Conservation (phyloP, 2,888 invertebrate genomes). For the Parnassius glacialis region DNA sequence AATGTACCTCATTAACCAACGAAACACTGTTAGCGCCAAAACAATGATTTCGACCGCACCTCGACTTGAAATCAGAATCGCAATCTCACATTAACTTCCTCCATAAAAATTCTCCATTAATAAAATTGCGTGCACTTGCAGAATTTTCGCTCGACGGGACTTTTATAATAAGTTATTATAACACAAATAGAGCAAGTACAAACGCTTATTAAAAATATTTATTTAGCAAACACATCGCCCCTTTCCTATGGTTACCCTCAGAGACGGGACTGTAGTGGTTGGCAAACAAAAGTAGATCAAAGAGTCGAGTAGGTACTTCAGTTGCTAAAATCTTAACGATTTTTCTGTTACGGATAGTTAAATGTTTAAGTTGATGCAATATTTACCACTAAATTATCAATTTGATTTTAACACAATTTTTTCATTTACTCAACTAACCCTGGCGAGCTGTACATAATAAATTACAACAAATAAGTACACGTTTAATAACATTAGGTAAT, state of each 20-base stretch:
- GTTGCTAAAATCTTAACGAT: constrained; percentile 20
- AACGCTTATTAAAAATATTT: constrained; percentile 70
- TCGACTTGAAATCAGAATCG: constrained; percentile 53
- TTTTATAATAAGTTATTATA: constrained; percentile 58
- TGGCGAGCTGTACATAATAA: too few relatives aligned
- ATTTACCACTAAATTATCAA: too few relatives aligned
- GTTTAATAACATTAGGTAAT: too few relatives aligned
- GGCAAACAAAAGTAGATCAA: constrained; percentile 68
- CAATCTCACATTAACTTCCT: constrained; percentile 28
- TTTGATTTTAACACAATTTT: too few relatives aligned
- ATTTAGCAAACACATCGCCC: constrained; percentile 56
- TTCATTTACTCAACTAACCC: too few relatives aligned
- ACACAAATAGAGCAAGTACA: constrained; percentile 56
- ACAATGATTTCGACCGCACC: constrained; percentile 44
- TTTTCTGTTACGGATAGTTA: constrained; percentile 9
- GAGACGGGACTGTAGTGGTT: constrained; percentile 51
- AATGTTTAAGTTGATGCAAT: constrained; percentile 11
- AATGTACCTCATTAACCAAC: constrained; percentile 66
- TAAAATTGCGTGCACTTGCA: constrained; percentile 22
- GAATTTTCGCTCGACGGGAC: constrained; percentile 29
- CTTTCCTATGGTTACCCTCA: constrained; percentile 43
- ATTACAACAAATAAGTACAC: too few relatives aligned
- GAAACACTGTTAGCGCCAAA: constrained; percentile 55
- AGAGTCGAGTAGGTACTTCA: constrained; percentile 38
- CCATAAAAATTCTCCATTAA: constrained; percentile 22